Conservation (phyloP, 2,888 invertebrate species). For the Ichneumoninae sp. region DNA sequence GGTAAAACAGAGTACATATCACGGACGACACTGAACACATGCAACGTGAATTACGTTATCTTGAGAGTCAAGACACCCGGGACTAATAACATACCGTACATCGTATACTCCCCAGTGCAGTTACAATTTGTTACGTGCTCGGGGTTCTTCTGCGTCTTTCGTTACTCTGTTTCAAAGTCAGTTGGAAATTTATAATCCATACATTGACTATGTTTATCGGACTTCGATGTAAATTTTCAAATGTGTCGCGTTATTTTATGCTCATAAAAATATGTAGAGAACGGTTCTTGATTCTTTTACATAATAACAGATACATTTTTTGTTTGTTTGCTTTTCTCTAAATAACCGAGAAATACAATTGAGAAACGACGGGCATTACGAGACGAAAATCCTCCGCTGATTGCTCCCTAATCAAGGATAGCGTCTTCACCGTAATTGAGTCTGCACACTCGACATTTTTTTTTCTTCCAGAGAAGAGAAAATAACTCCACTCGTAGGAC, state of each 20-base stretch:
- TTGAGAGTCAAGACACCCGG: neutral
- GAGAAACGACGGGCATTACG: conserved; percentile 1
- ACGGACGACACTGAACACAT: neutral
- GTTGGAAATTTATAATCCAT: neutral
- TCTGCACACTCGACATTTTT: neutral
- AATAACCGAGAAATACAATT: neutral
- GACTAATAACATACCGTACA: neutral
- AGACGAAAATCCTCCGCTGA: neutral
- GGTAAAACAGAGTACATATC: conserved; percentile 11
- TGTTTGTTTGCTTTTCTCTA: neutral
- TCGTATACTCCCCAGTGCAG: neutral
- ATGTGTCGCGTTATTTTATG: neutral
- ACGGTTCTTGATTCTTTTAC: neutral
- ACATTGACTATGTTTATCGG: neutral
- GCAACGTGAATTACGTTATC: conserved; percentile 35
- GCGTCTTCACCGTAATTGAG: conserved; percentile 2
- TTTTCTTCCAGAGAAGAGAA: neutral
- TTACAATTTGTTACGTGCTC: neutral
- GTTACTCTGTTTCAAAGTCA: neutral
- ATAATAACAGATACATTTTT: too few relatives aligned
- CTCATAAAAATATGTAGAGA: neutral
- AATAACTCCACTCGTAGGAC: neutral
- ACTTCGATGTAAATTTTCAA: neutral
- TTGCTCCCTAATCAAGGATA: conserved; percentile 27
- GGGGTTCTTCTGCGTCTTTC: neutral